Evolutionary conservation across 1,140 invertebrate species (phyloP).

Genomic region (Octopus bimaculoides): DNA sequence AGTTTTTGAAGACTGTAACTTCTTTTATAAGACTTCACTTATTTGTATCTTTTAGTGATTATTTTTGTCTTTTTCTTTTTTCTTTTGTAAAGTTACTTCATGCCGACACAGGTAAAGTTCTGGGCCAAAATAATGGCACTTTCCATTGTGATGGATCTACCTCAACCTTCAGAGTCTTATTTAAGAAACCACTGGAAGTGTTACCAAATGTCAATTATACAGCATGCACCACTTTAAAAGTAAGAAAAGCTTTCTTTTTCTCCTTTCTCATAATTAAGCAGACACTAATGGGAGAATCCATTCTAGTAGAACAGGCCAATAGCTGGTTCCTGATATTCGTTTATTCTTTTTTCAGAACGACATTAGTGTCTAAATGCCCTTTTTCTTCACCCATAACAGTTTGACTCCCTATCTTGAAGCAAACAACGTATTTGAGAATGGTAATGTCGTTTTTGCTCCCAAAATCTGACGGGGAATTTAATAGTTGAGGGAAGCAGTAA

Average conservation of each 20-base stretch:
- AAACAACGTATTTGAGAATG: no score
- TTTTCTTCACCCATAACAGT: no score
- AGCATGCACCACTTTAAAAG: slow-evolving; percentile 78
- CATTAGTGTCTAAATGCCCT: no score
- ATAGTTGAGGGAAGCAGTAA: no score
- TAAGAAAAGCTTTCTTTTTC: slow-evolving; percentile 42
- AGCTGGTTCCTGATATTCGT: no score
- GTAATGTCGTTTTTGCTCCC: no score
- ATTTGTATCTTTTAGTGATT: background rate
- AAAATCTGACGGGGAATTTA: no score
- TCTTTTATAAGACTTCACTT: background rate
- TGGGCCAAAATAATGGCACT: slow-evolving; percentile 74
- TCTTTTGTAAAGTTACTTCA: slow-evolving; percentile 66
- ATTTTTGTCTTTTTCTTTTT: background rate
- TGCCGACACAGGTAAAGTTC: slow-evolving; percentile 72
- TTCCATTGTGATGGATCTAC: slow-evolving; percentile 81
- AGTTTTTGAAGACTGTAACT: background rate
- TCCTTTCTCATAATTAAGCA: background rate
- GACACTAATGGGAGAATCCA: no score
- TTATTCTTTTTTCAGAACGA: no score
- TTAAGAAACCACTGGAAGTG: slow-evolving; percentile 85
- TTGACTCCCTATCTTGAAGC: no score
- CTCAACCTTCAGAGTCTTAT: slow-evolving; percentile 82
- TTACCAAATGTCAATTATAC: slow-evolving; percentile 78
- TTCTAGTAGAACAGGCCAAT: no score